Conservation (phyloP, 2,888 invertebrate species). For the Nomada flava region DNA sequence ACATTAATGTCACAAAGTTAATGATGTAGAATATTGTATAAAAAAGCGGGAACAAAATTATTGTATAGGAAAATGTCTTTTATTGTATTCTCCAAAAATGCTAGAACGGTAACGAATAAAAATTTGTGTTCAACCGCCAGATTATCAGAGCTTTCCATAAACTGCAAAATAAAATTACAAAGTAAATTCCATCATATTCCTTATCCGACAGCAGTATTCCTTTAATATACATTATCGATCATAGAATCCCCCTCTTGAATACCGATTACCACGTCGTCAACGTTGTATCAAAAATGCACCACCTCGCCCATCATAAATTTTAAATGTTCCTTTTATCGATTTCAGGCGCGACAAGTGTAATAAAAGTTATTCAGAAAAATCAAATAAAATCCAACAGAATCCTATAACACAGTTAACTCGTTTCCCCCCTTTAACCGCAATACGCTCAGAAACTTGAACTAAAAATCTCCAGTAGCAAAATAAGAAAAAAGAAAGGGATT, state of each 20-base stretch:
- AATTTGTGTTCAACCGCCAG: constrained; percentile 27
- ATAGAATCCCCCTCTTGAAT: not conserved
- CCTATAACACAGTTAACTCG: no score
- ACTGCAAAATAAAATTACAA: not conserved
- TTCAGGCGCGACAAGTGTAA: not conserved
- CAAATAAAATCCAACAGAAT: no score
- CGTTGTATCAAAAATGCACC: not conserved
- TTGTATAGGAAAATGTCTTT: not conserved
- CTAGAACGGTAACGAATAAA: not conserved
- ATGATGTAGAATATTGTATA: not conserved
- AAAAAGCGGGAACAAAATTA: not conserved
- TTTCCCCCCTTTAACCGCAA: no score
- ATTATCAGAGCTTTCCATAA: constrained; percentile 33
- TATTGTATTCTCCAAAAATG: not conserved
- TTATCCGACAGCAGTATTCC: not conserved
- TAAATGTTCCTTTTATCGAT: not conserved
- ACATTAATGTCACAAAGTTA: not conserved
- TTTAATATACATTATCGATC: constrained; percentile 2
- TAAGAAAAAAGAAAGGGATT: not conserved
- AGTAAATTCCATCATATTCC: no score
- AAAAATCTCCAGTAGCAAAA: no score
- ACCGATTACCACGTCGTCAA: not conserved
- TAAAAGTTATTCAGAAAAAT: no score
- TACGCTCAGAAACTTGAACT: no score
- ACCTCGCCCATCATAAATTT: not conserved